phyloP scores from a whole-genome alignment of 2,888 invertebrate genomes.

The Hemicrepidius hirtus region DNA sequence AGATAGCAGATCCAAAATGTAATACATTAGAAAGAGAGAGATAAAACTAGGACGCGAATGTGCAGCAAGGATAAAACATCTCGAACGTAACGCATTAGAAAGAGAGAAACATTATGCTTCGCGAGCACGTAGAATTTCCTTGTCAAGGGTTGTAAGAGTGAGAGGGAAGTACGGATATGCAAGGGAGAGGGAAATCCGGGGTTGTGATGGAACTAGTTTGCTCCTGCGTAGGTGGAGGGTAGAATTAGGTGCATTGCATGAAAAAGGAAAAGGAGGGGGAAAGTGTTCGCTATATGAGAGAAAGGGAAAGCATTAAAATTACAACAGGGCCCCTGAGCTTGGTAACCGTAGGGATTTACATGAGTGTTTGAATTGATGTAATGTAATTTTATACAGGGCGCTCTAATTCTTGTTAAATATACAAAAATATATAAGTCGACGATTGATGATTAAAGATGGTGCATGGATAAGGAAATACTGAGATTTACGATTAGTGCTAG shows the following conservation, averaged over 20 bases:
- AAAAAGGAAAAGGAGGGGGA: conserved; percentile 3
- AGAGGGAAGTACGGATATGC: not conserved
- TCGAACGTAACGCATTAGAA: not conserved
- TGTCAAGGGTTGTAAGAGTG: not conserved
- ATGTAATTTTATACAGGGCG: conserved; percentile 48
- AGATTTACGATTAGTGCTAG: too few relatives aligned
- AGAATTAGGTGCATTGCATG: conserved; percentile 18
- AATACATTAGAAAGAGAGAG: too few relatives aligned
- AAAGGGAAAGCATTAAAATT: conserved; percentile 25
- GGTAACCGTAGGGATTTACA: conserved; percentile 45
- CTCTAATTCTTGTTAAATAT: conserved; percentile 43
- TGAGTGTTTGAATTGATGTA: conserved; percentile 46
- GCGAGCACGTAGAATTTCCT: conserved; percentile 1
- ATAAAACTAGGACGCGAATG: too few relatives aligned
- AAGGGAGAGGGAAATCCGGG: not conserved
- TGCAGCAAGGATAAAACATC: too few relatives aligned
- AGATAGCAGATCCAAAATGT: too few relatives aligned
- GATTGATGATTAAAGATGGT: too few relatives aligned
- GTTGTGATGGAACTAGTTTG: conserved; percentile 9
- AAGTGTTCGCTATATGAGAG: not conserved
- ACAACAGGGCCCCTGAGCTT: conserved; percentile 41
- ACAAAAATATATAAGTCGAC: conserved; percentile 9
- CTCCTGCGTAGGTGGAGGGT: conserved; percentile 7
- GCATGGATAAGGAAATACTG: too few relatives aligned
- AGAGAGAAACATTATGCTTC: not conserved